phyloP scores from a whole-genome alignment of 2,888 invertebrate species.

The Himalopsyche japonica region DNA sequence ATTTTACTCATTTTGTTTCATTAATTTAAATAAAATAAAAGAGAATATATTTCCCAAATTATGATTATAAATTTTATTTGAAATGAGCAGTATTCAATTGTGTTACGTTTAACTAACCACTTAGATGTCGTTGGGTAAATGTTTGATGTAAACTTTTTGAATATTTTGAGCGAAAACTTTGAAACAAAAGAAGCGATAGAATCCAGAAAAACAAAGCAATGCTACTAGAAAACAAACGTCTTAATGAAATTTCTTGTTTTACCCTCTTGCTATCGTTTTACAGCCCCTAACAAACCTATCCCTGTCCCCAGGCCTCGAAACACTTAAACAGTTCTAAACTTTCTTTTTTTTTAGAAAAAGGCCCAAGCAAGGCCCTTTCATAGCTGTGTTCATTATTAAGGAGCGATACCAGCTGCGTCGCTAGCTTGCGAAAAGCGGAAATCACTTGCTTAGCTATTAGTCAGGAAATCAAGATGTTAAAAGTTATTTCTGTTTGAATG shows the following conservation, averaged over 20 bases:
- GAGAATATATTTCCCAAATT: too few species aligned
- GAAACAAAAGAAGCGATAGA: neutral
- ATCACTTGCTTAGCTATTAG: constrained; percentile 15
- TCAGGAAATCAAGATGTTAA: constrained; percentile 27
- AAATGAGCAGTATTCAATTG: neutral
- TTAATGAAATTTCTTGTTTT: constrained; percentile 36
- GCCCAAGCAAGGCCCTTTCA: constrained; percentile 1
- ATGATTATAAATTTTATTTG: too few species aligned
- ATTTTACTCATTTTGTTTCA: too few species aligned
- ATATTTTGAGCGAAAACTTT: neutral
- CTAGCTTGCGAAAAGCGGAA: constrained; percentile 13
- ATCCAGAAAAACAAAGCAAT: neutral
- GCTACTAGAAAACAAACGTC: constrained; percentile 26
- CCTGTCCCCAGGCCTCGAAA: constrained; percentile 22
- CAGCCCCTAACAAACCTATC: neutral
- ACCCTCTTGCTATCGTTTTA: constrained; percentile 8
- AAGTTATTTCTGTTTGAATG: constrained; percentile 6
- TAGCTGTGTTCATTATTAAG: constrained; percentile 29
- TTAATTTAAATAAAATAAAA: too few species aligned
- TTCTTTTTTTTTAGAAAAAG: constrained; percentile 24
- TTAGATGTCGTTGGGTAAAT: neutral
- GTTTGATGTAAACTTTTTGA: neutral
- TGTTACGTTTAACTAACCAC: too few species aligned
- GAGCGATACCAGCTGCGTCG: constrained; percentile 18
- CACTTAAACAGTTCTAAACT: constrained; percentile 31